phyloP scores from a whole-genome alignment of 2,888 invertebrate species.

The Muschampia plurimacula region DNA sequence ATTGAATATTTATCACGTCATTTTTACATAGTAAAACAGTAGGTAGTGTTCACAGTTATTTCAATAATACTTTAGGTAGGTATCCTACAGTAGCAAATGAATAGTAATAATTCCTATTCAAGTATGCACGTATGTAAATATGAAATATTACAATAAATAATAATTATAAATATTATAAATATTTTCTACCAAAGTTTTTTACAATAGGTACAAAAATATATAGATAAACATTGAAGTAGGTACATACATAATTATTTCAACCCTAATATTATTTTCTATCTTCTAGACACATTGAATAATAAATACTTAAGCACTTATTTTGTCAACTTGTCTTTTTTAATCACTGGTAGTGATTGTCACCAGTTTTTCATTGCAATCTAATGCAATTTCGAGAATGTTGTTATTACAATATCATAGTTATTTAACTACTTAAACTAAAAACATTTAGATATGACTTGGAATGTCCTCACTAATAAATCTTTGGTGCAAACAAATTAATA shows the following conservation, averaged over 20 bases:
- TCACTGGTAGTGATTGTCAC: not conserved
- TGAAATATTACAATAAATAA: too few relatives aligned
- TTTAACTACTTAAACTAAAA: constrained; percentile 12
- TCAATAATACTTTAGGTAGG: too few relatives aligned
- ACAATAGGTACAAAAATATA: constrained; percentile 1
- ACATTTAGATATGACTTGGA: constrained; percentile 23
- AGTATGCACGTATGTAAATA: too few relatives aligned
- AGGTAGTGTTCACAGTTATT: too few relatives aligned
- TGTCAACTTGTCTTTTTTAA: not conserved
- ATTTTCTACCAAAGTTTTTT: not conserved
- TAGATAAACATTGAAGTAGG: not conserved
- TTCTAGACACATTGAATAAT: not conserved
- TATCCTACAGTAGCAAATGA: too few relatives aligned
- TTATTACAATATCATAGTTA: not conserved
- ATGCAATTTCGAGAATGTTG: not conserved
- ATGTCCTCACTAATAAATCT: constrained; percentile 31
- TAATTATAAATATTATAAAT: not conserved
- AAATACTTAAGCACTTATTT: not conserved
- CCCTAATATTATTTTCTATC: not conserved
- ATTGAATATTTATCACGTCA: too few relatives aligned
- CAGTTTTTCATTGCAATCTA: not conserved
- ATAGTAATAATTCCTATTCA: too few relatives aligned
- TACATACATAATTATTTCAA: not conserved
- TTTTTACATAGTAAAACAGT: too few relatives aligned
- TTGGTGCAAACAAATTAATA: constrained; percentile 30